These are phyloP conservation scores for Leptinotarsa tumamoca DNA, from an alignment of 2,888 invertebrate species.

Conservation along the genomic window DNA sequence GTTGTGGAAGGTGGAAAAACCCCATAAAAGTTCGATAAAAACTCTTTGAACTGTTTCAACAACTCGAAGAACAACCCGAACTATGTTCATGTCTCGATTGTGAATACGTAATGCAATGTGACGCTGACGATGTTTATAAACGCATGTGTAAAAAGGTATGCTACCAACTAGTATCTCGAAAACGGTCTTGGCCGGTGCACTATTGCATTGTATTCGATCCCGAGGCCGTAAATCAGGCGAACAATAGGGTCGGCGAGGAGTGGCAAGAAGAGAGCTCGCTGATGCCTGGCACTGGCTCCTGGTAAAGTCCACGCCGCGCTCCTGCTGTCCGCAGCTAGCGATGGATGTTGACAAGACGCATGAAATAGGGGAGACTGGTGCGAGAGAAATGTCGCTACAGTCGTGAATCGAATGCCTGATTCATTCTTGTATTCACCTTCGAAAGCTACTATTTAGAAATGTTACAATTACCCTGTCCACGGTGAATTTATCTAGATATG, in stretches of 20 bases:
- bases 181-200: conserved; percentile 49
- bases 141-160: conserved; percentile 19
- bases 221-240: conserved; percentile 60
- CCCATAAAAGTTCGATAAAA: too few relatives aligned
- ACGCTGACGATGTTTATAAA: conserved; percentile 19
- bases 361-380: conserved; percentile 13
- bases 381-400: conserved; percentile 13
- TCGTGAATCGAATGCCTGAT: conserved; percentile 5
- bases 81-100: neutral
- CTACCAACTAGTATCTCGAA: conserved; percentile 19
- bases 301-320: conserved; percentile 46
- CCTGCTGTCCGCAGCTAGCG: conserved; percentile 39
- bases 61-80: neutral
- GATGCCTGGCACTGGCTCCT: conserved; percentile 42
- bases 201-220: conserved; percentile 63
- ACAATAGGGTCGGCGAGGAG: conserved; percentile 25
- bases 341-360: conserved; percentile 41
- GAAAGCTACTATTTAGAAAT: neutral
- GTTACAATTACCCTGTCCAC: neutral
- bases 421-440: conserved; percentile 2
- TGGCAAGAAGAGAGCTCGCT: conserved; percentile 30
- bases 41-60: neutral
- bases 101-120: conserved; percentile 15
- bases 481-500: neutral
- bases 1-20: too few relatives aligned